Conservation (phyloP, 2,888 invertebrate species). For the Galeopsomyia nigrocyanea region DNA sequence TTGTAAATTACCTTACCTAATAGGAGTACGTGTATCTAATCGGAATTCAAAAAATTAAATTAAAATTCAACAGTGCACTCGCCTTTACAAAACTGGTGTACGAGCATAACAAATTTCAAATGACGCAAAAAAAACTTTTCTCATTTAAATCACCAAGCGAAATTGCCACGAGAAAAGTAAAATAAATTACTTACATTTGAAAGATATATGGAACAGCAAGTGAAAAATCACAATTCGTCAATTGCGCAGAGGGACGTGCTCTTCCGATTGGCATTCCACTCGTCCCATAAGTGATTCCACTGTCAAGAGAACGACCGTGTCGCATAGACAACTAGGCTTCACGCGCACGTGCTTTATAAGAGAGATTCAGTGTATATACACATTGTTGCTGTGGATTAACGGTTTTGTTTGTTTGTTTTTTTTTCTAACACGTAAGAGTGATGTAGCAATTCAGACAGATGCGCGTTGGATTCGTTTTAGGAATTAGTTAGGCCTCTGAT, state of each 20-base stretch:
- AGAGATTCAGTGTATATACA: neutral
- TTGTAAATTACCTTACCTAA: no score
- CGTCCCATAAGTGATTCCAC: constrained; percentile 13
- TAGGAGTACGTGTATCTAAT: no score
- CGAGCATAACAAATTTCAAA: no score
- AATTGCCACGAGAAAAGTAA: no score
- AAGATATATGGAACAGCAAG: neutral
- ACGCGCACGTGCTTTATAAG: neutral
- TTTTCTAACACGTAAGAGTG: no score
- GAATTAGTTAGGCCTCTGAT: neutral
- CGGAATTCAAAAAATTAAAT: no score
- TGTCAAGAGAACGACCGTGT: constrained; percentile 8
- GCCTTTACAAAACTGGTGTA: no score
- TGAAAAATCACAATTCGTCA: neutral
- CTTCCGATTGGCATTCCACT: constrained; percentile 19
- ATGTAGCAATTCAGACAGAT: neutral
- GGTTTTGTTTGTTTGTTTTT: neutral
- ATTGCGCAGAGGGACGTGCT: no score
- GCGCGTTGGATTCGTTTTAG: neutral
- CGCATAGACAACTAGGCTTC: neutral
- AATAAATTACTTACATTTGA: constrained; percentile 13
- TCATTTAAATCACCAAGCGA: no score
- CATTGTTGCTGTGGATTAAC: neutral
- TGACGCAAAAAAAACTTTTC: no score
- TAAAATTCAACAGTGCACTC: no score